These are phyloP conservation scores for Notodonta dromedarius DNA, from an alignment of 2,888 invertebrate genomes.

Conservation along the genomic window DNA sequence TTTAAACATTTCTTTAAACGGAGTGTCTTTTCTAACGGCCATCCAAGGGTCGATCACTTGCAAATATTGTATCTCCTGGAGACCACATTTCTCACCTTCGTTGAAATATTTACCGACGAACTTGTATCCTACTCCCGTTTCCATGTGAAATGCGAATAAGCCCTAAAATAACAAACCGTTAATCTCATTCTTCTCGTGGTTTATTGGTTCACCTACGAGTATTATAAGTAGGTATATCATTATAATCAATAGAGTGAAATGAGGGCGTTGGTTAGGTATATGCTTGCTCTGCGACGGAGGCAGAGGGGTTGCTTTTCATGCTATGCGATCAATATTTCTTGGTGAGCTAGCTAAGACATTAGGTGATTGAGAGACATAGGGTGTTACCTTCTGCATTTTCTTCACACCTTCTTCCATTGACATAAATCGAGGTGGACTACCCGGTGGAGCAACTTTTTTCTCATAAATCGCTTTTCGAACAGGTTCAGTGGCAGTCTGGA, in stretches of 20 bases:
- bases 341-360: no score
- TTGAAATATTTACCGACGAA: slow-evolving; percentile 86
- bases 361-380: neutral
- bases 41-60: slow-evolving; percentile 87
- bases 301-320: no score
- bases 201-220: neutral
- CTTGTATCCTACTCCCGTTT: slow-evolving; percentile 86
- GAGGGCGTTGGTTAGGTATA: no score
- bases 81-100: slow-evolving; percentile 88
- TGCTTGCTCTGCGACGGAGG: no score
- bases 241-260: no score
- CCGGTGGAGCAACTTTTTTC: slow-evolving; percentile 86
- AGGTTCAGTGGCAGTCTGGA: slow-evolving; percentile 86
- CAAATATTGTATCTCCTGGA: slow-evolving; percentile 86
- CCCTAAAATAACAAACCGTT: slow-evolving; percentile 58
- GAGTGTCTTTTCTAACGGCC: slow-evolving; percentile 85
- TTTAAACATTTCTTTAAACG: slow-evolving; percentile 86
- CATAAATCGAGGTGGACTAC: slow-evolving; percentile 83
- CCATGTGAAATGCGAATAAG: slow-evolving; percentile 88
- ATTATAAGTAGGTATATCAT: neutral
- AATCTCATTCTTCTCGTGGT: neutral
- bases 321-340: no score
- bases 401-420: slow-evolving; percentile 85
- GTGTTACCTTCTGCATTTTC: slow-evolving; percentile 75
- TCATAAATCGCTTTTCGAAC: slow-evolving; percentile 85